Base-by-base conservation (phyloP, 2,113 vertebrate genomes). In the Petrocephalus microphthalmus region DNA sequence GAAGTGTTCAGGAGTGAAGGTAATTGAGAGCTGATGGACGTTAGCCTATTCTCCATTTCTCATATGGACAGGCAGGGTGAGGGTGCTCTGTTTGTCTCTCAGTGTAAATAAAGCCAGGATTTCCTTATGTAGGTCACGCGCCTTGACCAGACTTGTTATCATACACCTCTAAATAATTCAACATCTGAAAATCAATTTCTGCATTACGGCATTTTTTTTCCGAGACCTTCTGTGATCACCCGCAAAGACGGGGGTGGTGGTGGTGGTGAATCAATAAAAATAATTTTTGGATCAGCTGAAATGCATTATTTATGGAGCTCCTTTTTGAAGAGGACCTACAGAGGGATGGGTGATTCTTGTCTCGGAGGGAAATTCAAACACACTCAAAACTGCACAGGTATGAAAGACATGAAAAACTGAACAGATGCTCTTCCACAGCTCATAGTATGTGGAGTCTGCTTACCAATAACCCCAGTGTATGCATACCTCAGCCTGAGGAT, bases 81-180 rank as follows among this genome's bases (percentile, higher is more conserved):
- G 60, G 60, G 25, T 29, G 25, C 60, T 29, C n/a, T 29, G n/a
- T 67, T 29, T 67, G 60, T 67, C 60, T 29, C 4, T 67, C 60
- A 67, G 1, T 81, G 74, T 42, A 81, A 45, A 81, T 81, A 45
- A 81, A 37, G 33, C 19, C 74, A 67, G 22, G 11, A 10, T 57
- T 86, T 54, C 53, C 29, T 22, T 57, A 56, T 47, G 29, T 54
- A 42, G 22, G 54, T 54, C 17, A 85, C 51, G 51, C 25, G n/a
- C 51, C 47, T 56, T n/a, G 37, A 53, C n/a, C 52, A 54, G 33
- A 86, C 45, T 42, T 17, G 83, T 85, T 85, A 85, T 85, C 47
- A 84, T 51, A 52, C 47, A 81, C 87, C 37, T 88, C 60, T 88
- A 15, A 88, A 88, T 82, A 54, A 82, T 88, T 88, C 22, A 88